phyloP scores from a whole-genome alignment of 2,113 vertebrate species.

The Xenopus borealis region DNA sequence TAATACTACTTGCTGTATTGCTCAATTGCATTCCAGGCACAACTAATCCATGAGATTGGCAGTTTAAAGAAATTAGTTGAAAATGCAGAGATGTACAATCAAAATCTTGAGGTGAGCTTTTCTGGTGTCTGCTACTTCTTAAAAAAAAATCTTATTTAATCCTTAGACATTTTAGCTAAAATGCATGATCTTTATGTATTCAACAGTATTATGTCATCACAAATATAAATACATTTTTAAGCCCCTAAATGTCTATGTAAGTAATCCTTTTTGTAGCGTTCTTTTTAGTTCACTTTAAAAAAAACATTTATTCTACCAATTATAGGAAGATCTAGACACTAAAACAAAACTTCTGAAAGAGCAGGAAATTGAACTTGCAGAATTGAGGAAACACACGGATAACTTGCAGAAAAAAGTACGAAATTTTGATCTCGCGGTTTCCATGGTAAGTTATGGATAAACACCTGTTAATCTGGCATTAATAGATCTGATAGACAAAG shows the following conservation, averaged over 20 bases:
- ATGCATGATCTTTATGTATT: too few relatives aligned
- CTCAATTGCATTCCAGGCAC: slow-evolving; percentile 68
- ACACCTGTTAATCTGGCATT: too few relatives aligned
- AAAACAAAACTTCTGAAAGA: slow-evolving; percentile 68
- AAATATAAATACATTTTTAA: too few relatives aligned
- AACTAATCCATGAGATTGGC: slow-evolving; percentile 76
- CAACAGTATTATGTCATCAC: too few relatives aligned
- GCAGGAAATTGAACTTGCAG: slow-evolving; percentile 66
- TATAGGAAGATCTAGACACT: slow-evolving; percentile 67
- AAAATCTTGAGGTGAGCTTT: slow-evolving; percentile 76
- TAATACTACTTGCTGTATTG: slow-evolving; percentile 56
- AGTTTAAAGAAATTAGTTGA: slow-evolving; percentile 68
- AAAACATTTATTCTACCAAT: background rate
- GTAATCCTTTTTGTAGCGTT: too few relatives aligned
- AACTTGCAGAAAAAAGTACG: slow-evolving; percentile 53
- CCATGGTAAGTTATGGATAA: slow-evolving; percentile 52
- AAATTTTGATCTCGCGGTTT: slow-evolving; percentile 45
- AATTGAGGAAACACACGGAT: slow-evolving; percentile 63
- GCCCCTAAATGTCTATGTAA: too few relatives aligned
- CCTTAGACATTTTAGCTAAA: too few relatives aligned
- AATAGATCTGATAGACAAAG: too few relatives aligned
- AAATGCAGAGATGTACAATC: slow-evolving; percentile 67
- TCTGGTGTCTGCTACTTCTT: slow-evolving; percentile 34
- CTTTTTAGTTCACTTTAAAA: too few relatives aligned
- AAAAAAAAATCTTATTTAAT: too few relatives aligned